Conservation (phyloP, 2,113 vertebrate genomes). For the Telmatochromis sp. region DNA sequence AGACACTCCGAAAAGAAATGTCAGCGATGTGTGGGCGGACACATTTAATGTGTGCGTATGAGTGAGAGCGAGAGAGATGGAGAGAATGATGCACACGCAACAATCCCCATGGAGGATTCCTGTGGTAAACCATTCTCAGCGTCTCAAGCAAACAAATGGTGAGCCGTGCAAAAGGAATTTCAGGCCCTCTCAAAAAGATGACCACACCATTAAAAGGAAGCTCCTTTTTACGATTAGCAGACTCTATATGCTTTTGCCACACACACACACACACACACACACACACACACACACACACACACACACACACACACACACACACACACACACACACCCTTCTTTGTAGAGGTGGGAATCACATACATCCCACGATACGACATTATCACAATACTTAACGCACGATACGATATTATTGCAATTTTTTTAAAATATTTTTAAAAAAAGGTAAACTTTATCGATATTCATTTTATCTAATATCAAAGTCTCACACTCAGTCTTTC, state of each 20-base stretch:
- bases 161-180: conserved; percentile 60
- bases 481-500: too few relatives aligned
- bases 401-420: too few relatives aligned
- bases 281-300: too few relatives aligned
- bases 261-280: background rate
- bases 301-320: too few relatives aligned
- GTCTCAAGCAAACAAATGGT: conserved; percentile 57
- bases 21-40: conserved; percentile 41
- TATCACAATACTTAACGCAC: too few relatives aligned
- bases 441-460: too few relatives aligned
- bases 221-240: conserved; percentile 25
- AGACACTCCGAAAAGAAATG: conserved; percentile 39
- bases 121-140: conserved; percentile 28
- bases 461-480: too few relatives aligned
- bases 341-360: background rate
- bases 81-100: background rate
- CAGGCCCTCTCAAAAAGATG: conserved; percentile 40
- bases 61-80: background rate
- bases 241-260: background rate
- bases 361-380: too few relatives aligned
- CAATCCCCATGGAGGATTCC: conserved; percentile 46
- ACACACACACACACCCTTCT: background rate
- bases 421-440: too few relatives aligned
- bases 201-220: conserved; percentile 23
- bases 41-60: background rate